Base-by-base conservation (phyloP, 2,113 vertebrate genomes). In the Caranx melampygus region DNA sequence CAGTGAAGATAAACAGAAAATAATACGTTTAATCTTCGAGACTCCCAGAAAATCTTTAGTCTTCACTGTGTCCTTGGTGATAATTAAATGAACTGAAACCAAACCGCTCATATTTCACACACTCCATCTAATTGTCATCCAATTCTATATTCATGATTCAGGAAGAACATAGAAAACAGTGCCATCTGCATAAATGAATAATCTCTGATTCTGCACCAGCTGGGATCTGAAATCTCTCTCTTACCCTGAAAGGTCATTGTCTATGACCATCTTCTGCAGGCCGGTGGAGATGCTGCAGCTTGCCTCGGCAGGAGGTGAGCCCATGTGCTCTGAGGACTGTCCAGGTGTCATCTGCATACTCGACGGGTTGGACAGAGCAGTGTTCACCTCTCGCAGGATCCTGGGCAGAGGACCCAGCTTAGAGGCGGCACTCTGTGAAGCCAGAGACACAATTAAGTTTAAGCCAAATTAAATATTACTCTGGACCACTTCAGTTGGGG, bases 191-290 rank as follows among this genome's bases (percentile, higher is more conserved):
- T 59, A 45, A 16, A 58, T 66, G 26, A 60, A 42, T 67, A 10
- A 2, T 14, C 18, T 10, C 52, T 16, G 15, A 12, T 73, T 4
- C 13, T 6, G 21, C 14, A 13, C 3, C 9, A 10, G 55, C 52
- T 6, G 33, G 63, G 5, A 13, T 44, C 9, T 16, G 12, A 5
- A 47, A 40, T 26, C 10, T 21, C 3, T 59, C 83, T 81, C 83
- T 82, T 55, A 99, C 98, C 98, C 97, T 73, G 98, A 94, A 8
- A 99, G 92, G 66, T 99, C 98, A 3, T 95, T 99, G 91, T 99
- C 98, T 13, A 99, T 98, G 84, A 97, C 96, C 97, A 99, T 98
- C 95, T 99, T 99, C 93, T 99, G 97, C 35, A 99, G 94, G 47
- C 98, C 96, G 0, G 95, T 94, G 0, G 98, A 98, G 93, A 99